Conservation (phyloP, 1,140 invertebrate species). For the Trichoplusia ni region DNA sequence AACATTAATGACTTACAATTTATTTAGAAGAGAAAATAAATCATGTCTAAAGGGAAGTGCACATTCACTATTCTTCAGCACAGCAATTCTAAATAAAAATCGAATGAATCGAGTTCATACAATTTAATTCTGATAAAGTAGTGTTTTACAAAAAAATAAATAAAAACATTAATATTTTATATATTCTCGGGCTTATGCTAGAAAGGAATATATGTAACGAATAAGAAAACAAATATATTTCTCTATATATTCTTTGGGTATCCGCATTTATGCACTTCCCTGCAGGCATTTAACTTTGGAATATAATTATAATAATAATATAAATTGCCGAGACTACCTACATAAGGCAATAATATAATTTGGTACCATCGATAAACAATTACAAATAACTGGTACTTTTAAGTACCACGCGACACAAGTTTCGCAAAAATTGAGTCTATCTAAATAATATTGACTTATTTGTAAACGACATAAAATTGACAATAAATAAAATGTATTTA, state of each 20-base stretch:
- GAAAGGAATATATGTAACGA: constrained; percentile 18
- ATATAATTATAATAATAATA: constrained; percentile 2
- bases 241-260: constrained; percentile 43
- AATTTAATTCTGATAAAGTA: constrained; percentile 53
- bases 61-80: constrained; percentile 82
- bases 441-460: neutral
- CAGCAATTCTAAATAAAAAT: constrained; percentile 57
- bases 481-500: neutral
- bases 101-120: constrained; percentile 36
- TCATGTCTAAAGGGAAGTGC: constrained; percentile 72
- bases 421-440: neutral
- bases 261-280: constrained; percentile 63
- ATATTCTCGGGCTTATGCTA: constrained; percentile 34
- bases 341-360: constrained; percentile 4
- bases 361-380: neutral
- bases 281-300: constrained; percentile 48
- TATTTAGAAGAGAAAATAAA: constrained; percentile 30
- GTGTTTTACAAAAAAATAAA: constrained; percentile 44
- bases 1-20: constrained; percentile 30
- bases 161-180: constrained; percentile 26
- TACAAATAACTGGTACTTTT: neutral
- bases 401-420: neutral
- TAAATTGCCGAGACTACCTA: constrained; percentile 25
- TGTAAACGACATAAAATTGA: constrained; percentile 13
- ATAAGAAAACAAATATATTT: constrained; percentile 16